Percentiles rank a stretch among this genome's conserved stretches.
These are phyloP conservation scores for Rhyacophila evoluta DNA, from an alignment of 2,888 invertebrate genomes.

Conservation along the genomic window DNA sequence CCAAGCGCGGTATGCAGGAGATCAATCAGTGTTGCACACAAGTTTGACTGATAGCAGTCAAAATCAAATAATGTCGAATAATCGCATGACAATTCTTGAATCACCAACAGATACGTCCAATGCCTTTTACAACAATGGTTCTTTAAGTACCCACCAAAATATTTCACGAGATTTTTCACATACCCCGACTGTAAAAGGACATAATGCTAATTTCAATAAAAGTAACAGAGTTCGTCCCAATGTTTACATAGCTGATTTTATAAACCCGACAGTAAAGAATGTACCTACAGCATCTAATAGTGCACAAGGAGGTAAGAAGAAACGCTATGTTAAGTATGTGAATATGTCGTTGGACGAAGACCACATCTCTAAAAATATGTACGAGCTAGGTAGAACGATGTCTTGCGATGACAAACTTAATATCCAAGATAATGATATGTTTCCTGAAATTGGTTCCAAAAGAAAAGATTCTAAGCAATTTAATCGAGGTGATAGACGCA, in stretches of 20 bases:
- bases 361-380: conserved; percentile 55
- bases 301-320: conserved; percentile 59
- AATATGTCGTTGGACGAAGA: conserved; percentile 47
- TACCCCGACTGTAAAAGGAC: neutral
- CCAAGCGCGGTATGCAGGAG: too few species aligned
- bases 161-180: neutral
- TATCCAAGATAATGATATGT: conserved; percentile 63
- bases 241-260: conserved; percentile 61
- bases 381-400: neutral
- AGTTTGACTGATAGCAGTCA: too few species aligned
- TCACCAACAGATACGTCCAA: conserved; percentile 26
- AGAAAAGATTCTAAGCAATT: conserved; percentile 58
- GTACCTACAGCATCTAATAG: neutral
- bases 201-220: conserved; percentile 1
- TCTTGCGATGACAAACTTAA: conserved; percentile 55
- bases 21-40: too few species aligned
- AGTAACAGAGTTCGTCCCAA: conserved; percentile 46
- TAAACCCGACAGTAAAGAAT: conserved; percentile 55
- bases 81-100: neutral
- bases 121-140: neutral
- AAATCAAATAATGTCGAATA: neutral
- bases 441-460: conserved; percentile 63
- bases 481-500: conserved; percentile 62
- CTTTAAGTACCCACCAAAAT: neutral
- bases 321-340: conserved; percentile 57